phyloP scores from a whole-genome alignment of 2,888 invertebrate genomes.

The Tubulanus polymorphus region DNA sequence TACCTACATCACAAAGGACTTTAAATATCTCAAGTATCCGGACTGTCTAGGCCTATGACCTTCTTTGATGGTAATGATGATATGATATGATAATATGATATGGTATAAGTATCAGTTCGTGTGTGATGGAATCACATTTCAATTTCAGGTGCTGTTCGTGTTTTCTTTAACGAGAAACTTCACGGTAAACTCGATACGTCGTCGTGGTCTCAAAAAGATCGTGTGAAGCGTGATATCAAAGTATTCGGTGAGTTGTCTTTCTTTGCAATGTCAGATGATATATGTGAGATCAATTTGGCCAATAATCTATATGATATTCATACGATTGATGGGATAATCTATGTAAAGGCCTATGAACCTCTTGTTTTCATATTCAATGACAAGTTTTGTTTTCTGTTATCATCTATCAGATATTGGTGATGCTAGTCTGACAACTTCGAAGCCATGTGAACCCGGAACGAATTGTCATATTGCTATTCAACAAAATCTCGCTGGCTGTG shows the following conservation, averaged over 20 bases:
- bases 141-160: neutral
- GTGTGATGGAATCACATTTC: too few relatives aligned
- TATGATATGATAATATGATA: too few relatives aligned
- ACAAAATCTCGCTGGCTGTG: slow-evolving; percentile 2
- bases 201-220: neutral
- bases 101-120: too few relatives aligned
- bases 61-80: too few relatives aligned
- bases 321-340: neutral
- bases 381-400: too few relatives aligned
- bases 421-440: neutral
- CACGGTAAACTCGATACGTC: neutral
- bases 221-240: neutral
- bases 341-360: too few relatives aligned
- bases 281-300: neutral
- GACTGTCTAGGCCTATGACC: too few relatives aligned
- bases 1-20: too few relatives aligned
- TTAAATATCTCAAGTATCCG: too few relatives aligned
- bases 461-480: neutral
- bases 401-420: neutral
- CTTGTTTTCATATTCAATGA: too few relatives aligned
- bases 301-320: neutral
- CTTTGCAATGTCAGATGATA: neutral
- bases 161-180: neutral
- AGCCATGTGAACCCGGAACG: neutral
- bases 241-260: neutral